These are phyloP conservation scores for Atrina japonica DNA, from an alignment of 2,888 invertebrate species.

Conservation along the genomic window DNA sequence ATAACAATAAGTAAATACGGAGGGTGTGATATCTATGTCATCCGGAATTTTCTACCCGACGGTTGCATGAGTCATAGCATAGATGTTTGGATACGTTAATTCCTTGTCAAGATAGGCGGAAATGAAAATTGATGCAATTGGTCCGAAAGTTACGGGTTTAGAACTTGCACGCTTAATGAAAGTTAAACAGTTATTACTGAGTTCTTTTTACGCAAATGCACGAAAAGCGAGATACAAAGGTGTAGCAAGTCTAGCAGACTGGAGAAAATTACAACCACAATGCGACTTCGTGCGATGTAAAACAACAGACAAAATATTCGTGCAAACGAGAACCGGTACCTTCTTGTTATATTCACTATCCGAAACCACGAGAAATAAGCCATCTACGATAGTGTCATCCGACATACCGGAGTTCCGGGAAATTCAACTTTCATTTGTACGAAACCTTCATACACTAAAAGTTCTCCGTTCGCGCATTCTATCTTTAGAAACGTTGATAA, in stretches of 20 bases:
- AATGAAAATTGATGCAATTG: background rate
- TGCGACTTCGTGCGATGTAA: background rate
- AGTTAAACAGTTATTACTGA: background rate
- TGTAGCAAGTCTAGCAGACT: background rate
- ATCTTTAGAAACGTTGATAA: background rate
- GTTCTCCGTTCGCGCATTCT: background rate
- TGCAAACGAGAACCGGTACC: constrained; percentile 1
- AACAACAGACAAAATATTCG: background rate
- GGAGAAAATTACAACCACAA: background rate
- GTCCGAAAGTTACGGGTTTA: background rate
- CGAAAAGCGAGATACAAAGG: constrained; percentile 6
- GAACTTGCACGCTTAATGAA: background rate
- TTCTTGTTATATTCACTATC: background rate
- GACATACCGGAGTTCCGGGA: background rate
- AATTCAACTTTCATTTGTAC: background rate
- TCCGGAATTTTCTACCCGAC: background rate
- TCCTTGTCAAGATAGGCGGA: constrained; percentile 3
- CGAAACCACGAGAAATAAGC: constrained; percentile 2
- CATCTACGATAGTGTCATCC: constrained; percentile 1
- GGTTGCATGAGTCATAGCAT: background rate
- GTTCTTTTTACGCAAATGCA: constrained; percentile 7
- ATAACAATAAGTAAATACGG: constrained; percentile 4
- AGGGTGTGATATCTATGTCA: constrained; percentile 1
- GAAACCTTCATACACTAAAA: background rate
- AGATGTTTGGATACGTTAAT: background rate